Percentiles rank a stretch among this genome's conserved stretches.
These are phyloP conservation scores for Drosophila tropicalis DNA, from an alignment of 1,140 invertebrate species.

Conservation along the genomic window DNA sequence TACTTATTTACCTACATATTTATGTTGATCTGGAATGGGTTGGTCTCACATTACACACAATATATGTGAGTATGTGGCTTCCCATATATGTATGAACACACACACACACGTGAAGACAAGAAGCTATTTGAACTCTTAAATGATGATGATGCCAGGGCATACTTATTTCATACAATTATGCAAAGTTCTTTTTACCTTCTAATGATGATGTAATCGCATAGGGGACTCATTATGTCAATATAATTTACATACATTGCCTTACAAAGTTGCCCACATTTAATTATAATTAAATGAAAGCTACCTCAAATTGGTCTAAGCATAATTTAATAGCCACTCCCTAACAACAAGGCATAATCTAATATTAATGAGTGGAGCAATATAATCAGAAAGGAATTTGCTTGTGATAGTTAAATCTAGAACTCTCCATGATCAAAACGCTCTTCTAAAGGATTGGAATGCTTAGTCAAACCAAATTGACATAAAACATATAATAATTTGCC, in stretches of 20 bases:
- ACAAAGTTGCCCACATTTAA: slow-evolving; percentile 65
- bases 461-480: too few relatives aligned
- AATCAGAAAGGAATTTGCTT: not conserved
- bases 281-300: slow-evolving; percentile 62
- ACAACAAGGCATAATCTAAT: slow-evolving; percentile 10
- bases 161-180: slow-evolving; percentile 43
- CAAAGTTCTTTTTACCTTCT: slow-evolving; percentile 44
- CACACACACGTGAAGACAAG: slow-evolving; percentile 19
- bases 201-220: slow-evolving; percentile 69
- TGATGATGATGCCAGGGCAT: slow-evolving; percentile 29
- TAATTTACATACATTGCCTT: slow-evolving; percentile 40
- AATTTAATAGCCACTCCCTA: slow-evolving; percentile 25
- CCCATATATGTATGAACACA: not conserved
- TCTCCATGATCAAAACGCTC: too few relatives aligned
- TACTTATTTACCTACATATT: slow-evolving; percentile 25
- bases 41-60: slow-evolving; percentile 57
- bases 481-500: too few relatives aligned
- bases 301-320: slow-evolving; percentile 38
- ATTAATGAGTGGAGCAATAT: not conserved
- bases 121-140: slow-evolving; percentile 47
- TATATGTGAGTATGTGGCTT: not conserved
- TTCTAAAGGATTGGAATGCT: too few relatives aligned
- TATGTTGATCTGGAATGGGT: slow-evolving; percentile 32
- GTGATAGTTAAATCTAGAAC: too few relatives aligned
- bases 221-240: slow-evolving; percentile 57